Conservation (phyloP, 2,113 vertebrate genomes). For the Corvus hawaiiensis region DNA sequence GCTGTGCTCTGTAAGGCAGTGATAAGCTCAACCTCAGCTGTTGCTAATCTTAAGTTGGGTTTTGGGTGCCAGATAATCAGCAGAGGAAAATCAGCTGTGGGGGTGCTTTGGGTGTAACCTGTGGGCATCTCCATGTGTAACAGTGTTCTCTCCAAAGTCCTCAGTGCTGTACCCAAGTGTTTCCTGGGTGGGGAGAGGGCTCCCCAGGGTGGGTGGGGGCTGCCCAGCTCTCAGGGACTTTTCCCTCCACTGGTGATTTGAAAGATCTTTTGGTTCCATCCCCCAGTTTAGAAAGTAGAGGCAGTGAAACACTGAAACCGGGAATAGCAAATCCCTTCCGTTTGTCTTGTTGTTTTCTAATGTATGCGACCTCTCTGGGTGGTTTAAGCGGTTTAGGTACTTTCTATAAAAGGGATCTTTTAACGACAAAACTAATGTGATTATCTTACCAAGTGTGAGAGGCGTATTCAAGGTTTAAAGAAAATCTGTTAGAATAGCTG, state of each 20-base stretch:
- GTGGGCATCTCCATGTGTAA: not conserved
- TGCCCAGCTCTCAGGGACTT: not conserved
- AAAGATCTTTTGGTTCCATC: constrained; percentile 54
- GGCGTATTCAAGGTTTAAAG: constrained; percentile 91
- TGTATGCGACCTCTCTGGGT: constrained; percentile 95
- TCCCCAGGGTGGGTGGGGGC: rapidly evolving
- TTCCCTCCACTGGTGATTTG: constrained; percentile 1
- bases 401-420: constrained; percentile 90
- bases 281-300: constrained; percentile 24
- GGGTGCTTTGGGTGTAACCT: not conserved
- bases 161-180: not conserved
- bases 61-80: not conserved
- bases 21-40: rapidly evolving
- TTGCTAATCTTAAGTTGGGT: not conserved
- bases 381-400: constrained; percentile 95
- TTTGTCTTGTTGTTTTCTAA: constrained; percentile 82
- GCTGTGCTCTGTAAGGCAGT: not conserved
- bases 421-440: constrained; percentile 99
- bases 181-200: not conserved
- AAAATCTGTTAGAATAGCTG: constrained; percentile 98
- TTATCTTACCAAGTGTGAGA: constrained; percentile 97
- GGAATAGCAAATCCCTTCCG: constrained; percentile 79
- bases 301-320: constrained; percentile 63
- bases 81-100: not conserved
- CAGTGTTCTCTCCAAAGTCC: not conserved